A percentile compares a stretch with the other conserved stretches of the same genome.
phyloP scores from a whole-genome alignment of 2,888 invertebrate genomes.

The Sthenelais limicola region DNA sequence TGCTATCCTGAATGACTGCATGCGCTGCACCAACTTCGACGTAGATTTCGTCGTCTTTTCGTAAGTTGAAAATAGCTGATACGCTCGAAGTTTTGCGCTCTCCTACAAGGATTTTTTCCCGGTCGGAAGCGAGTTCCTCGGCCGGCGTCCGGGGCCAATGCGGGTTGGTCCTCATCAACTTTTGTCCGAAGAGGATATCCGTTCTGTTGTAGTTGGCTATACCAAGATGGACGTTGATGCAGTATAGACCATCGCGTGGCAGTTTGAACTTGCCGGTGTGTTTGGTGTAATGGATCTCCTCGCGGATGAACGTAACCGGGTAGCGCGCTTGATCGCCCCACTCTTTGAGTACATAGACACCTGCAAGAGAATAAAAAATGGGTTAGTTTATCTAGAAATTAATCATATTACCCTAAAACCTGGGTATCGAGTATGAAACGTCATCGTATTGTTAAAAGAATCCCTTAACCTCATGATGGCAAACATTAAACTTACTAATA shows the following conservation, averaged over 20 bases:
- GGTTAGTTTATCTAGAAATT: background rate
- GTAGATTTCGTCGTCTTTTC: constrained; percentile 19
- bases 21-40: constrained; percentile 1
- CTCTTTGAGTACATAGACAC: constrained; percentile 14
- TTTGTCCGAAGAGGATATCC: background rate
- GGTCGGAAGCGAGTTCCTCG: constrained; percentile 4
- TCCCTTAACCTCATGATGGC: too few relatives aligned
- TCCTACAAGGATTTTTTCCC: background rate
- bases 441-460: too few relatives aligned
- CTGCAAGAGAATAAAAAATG: background rate
- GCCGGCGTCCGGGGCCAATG: background rate
- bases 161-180: constrained; percentile 1
- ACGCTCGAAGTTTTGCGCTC: constrained; percentile 12
- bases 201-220: background rate
- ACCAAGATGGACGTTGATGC: constrained; percentile 17
- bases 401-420: too few relatives aligned
- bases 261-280: constrained; percentile 16
- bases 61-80: background rate
- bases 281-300: background rate
- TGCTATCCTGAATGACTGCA: background rate
- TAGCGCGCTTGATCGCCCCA: constrained; percentile 3
- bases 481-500: too few relatives aligned
- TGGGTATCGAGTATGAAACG: too few relatives aligned
- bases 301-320: constrained; percentile 12
- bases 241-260: constrained; percentile 19